Percentiles rank a stretch among this genome's conserved stretches.
phyloP scores from a whole-genome alignment of 2,113 vertebrate species.

The Cyprinodon tularosa region DNA sequence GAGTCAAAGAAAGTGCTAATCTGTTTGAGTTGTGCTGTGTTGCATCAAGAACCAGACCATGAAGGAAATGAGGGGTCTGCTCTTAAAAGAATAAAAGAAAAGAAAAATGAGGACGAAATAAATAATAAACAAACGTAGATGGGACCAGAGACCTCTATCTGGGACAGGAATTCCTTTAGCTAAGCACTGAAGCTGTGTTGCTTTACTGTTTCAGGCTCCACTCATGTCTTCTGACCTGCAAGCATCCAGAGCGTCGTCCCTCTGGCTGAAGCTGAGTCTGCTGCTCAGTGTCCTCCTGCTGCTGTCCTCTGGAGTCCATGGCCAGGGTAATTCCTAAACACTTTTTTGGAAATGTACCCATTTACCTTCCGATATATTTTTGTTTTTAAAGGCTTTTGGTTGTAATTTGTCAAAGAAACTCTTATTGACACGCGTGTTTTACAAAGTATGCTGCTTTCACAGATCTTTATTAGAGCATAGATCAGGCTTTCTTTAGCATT shows the following conservation, averaged over 20 bases:
- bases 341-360: neutral
- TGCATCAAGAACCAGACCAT: no score
- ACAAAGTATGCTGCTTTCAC: slow-evolving; percentile 25
- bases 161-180: neutral
- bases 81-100: no score
- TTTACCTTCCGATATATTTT: neutral
- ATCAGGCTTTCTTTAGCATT: slow-evolving; percentile 3
- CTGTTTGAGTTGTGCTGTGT: no score
- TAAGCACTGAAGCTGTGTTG: neutral
- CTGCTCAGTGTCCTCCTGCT: slow-evolving; percentile 54
- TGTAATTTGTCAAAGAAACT: slow-evolving; percentile 6
- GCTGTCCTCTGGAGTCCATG: slow-evolving; percentile 64
- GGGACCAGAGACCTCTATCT: no score
- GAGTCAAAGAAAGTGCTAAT: no score
- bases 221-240: slow-evolving; percentile 42
- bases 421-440: neutral
- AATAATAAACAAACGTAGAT: no score
- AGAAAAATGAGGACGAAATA: neutral
- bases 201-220: slow-evolving; percentile 45
- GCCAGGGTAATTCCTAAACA: slow-evolving; percentile 66
- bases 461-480: slow-evolving; percentile 12
- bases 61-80: no score
- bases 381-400: neutral
- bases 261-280: slow-evolving; percentile 43
- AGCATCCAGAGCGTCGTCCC: slow-evolving; percentile 19